Base-by-base conservation (phyloP, 2,113 vertebrate species). In the Scomber colias region DNA sequence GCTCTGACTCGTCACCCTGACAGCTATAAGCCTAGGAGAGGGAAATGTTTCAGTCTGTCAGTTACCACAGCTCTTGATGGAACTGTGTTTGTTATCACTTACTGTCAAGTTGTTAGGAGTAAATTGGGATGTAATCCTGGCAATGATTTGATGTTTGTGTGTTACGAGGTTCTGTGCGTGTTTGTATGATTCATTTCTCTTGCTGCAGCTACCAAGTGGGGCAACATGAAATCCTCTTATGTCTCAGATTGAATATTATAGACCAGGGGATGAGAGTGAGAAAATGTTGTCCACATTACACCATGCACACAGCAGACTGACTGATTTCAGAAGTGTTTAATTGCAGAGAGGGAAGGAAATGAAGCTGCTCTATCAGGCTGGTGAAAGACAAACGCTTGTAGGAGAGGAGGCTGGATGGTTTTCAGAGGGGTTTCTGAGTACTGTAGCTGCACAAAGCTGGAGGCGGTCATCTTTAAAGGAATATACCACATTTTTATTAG, bases 61-160 rank as follows among this genome's bases (percentile, higher is more conserved):
- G 5, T 71, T 7, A 46, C 66, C 17, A 49, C 57, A 8, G 50
- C 57, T 68, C 72, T 75, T 55, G 30, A 51, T 46, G 17, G 13
- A 19, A 59, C n/a, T 21, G 40, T 31, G 59, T 63, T 75, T 62
- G 60, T 73, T 45, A 67, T 71, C 55, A 14, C 74, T 27, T 27
- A 27, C 24, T 75, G 62, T 85, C 82, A 70, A 49, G 75, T 84
- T 66, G 55, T 71, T 59, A 19, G 44, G 30, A 11, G 56, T 49
- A 75, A 79, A 82, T 69, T 56, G 67, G 51, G 56, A 69, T 16
- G 2, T 66, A 50, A 79, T 79, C 57, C 67, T 50, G 14, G 40
- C 48, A 55, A 9, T 64, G 68, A 46, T 73, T 62, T 49, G 16
- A 60, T 46, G 24, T 51, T 19, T 49, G 13, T 15, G 31, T 21